Evolutionary conservation across 1,140 invertebrate species (phyloP).

Genomic region (Sitophilus oryzae): DNA sequence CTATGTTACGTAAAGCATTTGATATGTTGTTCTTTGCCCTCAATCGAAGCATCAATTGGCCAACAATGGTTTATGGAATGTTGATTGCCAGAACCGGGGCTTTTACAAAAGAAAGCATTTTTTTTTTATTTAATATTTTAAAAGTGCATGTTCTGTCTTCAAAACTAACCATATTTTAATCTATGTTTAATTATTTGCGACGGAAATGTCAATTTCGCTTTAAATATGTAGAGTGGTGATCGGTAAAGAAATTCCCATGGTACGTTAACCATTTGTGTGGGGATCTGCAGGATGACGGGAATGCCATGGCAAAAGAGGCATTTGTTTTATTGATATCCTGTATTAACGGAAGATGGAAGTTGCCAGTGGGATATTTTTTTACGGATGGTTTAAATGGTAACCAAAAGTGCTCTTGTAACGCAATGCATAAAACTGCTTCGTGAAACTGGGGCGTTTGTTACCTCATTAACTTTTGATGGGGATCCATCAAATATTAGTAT

Average conservation of each 20-base stretch:
- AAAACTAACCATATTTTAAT: background rate
- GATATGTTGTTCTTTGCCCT: conserved; percentile 15
- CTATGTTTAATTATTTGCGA: conserved; percentile 12
- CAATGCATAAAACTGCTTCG: background rate
- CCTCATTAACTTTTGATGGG: conserved; percentile 15
- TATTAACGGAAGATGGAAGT: too few relatives aligned
- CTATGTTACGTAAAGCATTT: conserved; percentile 16
- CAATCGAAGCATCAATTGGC: conserved; percentile 12
- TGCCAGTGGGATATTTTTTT: too few relatives aligned
- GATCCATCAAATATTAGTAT: conserved; percentile 5
- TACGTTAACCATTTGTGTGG: conserved; percentile 14
- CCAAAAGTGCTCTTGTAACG: conserved; percentile 1
- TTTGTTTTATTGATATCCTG: too few relatives aligned
- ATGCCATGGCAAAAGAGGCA: too few relatives aligned
- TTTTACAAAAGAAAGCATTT: conserved; percentile 9
- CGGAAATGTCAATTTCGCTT: conserved; percentile 15
- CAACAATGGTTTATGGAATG: conserved; percentile 15
- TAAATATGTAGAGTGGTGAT: conserved; percentile 7
- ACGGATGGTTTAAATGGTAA: background rate
- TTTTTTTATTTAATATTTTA: background rate
- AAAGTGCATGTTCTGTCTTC: conserved; percentile 3
- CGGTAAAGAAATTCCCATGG: conserved; percentile 11
- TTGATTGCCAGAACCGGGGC: conserved; percentile 16
- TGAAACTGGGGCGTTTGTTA: background rate
- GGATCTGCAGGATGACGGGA: conserved; percentile 1